These are phyloP conservation scores for Pogonocherus hispidulus DNA, from an alignment of 2,888 invertebrate genomes.

Conservation along the genomic window DNA sequence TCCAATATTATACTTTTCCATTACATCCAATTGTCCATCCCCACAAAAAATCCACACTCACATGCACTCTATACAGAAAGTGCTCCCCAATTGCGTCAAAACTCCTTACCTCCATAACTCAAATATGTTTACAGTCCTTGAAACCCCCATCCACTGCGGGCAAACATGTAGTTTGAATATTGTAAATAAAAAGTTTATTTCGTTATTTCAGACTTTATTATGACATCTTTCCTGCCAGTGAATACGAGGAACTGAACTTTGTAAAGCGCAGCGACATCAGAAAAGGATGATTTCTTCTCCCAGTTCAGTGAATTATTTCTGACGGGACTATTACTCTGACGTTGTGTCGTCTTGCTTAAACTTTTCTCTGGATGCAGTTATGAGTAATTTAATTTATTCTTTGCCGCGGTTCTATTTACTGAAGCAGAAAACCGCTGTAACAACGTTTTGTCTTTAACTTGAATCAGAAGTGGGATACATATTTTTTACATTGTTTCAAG, in stretches of 20 bases:
- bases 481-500: too few species aligned
- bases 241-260: background rate
- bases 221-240: background rate
- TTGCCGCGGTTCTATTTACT: background rate
- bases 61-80: too few species aligned
- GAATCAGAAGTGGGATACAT: background rate
- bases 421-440: background rate
- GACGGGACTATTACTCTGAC: background rate
- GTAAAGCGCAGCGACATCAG: background rate
- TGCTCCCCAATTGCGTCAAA: background rate
- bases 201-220: background rate
- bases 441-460: background rate
- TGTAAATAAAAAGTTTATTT: conserved; percentile 13
- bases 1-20: background rate
- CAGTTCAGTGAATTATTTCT: background rate
- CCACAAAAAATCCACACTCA: background rate
- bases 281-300: background rate
- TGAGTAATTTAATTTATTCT: background rate
- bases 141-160: background rate
- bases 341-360: background rate
- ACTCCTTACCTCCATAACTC: conserved; percentile 1
- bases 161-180: conserved; percentile 13
- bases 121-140: conserved; percentile 7
- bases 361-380: background rate
- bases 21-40: background rate